Percentiles rank a stretch among this genome's conserved stretches.
phyloP scores from a whole-genome alignment of 2,113 vertebrate species.

The Seriola quinqueradiata region DNA sequence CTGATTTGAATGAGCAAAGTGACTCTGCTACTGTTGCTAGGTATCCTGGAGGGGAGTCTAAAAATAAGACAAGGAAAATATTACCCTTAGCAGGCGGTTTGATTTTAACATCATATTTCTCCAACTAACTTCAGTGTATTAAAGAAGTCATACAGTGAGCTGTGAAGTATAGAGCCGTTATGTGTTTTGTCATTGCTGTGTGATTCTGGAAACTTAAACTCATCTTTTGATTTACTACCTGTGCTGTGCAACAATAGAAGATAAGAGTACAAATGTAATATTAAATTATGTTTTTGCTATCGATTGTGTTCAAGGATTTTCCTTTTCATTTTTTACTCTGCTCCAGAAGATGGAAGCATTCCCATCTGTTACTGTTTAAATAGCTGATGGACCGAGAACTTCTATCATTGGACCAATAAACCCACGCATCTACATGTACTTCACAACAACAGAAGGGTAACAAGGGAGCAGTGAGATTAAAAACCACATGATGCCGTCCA shows the following conservation, averaged over 20 bases:
- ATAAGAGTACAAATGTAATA: not conserved
- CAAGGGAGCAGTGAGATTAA: conserved; percentile 52
- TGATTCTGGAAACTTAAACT: not conserved
- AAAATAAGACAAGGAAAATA: not conserved
- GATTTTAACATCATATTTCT: conserved; percentile 21
- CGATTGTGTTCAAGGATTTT: conserved; percentile 36
- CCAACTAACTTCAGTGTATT: not conserved
- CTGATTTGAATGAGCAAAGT: not conserved
- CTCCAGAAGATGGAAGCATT: conserved; percentile 21
- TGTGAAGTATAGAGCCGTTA: not conserved
- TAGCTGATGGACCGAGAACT: conserved; percentile 55
- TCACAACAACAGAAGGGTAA: conserved; percentile 58
- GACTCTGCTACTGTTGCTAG: not conserved
- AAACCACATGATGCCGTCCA: conserved; percentile 43
- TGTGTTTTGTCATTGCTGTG: not conserved
- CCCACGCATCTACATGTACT: conserved; percentile 11
- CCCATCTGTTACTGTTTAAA: conserved; percentile 66
- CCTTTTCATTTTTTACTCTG: not conserved
- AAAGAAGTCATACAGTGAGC: conserved; percentile 1
- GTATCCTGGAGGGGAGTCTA: not conserved
- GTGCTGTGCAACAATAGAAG: not conserved
- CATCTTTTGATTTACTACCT: conserved; percentile 4
- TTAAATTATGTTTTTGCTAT: not conserved
- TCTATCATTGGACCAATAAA: conserved; percentile 48
- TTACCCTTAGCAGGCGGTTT: not conserved